These are phyloP conservation scores for Solea solea DNA, from an alignment of 2,113 vertebrate species.

Conservation along the genomic window DNA sequence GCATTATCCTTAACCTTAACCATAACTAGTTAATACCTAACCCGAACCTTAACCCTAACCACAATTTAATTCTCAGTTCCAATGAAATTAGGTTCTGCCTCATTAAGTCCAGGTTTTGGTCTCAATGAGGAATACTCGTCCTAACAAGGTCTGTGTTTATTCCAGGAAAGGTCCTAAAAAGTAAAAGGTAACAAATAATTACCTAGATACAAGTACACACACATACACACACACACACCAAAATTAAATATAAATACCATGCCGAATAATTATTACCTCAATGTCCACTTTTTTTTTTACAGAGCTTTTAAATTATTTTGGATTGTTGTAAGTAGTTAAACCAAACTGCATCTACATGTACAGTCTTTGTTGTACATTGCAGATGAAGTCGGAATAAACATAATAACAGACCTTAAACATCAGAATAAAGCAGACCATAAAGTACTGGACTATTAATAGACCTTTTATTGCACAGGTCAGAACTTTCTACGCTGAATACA, in stretches of 20 bases:
- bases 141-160: too few relatives aligned
- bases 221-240: background rate
- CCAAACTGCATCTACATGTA: background rate
- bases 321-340: background rate
- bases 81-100: too few relatives aligned
- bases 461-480: constrained; percentile 5
- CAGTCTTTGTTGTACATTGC: background rate
- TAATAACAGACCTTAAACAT: background rate
- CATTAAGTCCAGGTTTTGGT: too few relatives aligned
- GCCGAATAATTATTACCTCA: background rate
- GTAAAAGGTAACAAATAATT: too few relatives aligned
- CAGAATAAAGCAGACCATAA: constrained; percentile 9
- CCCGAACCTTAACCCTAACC: too few relatives aligned
- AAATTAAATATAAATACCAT: background rate
- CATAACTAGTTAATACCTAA: too few relatives aligned
- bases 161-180: too few relatives aligned
- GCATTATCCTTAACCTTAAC: too few relatives aligned
- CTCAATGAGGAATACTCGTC: too few relatives aligned
- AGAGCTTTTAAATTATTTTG: background rate
- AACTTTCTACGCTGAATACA: constrained; percentile 52
- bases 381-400: background rate
- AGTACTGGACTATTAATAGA: constrained; percentile 34
- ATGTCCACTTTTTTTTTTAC: too few relatives aligned
- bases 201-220: background rate
- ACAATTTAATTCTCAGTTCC: too few relatives aligned